These are phyloP conservation scores for Hoplodrina blanda DNA, from an alignment of 2,888 invertebrate genomes.

Conservation along the genomic window DNA sequence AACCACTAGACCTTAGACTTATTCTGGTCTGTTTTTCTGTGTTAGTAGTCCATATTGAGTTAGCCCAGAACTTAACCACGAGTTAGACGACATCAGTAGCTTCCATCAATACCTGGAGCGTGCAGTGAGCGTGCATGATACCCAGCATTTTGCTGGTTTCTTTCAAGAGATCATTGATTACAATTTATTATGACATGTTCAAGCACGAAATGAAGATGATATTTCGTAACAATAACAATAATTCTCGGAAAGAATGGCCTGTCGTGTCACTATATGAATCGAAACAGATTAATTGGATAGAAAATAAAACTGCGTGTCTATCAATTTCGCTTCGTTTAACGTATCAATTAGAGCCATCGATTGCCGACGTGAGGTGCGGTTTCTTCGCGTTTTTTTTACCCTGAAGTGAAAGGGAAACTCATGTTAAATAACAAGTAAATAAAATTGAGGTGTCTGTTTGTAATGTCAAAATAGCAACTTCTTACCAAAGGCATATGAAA, in stretches of 20 bases:
- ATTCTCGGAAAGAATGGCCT: slow-evolving; percentile 50
- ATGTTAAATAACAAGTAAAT: slow-evolving; percentile 43
- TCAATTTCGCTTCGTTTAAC: slow-evolving; percentile 68
- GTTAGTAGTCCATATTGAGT: background rate
- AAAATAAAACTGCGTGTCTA: slow-evolving; percentile 73
- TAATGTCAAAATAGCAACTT: no score
- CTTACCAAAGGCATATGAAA: no score
- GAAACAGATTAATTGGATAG: slow-evolving; percentile 65
- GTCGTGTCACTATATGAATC: slow-evolving; percentile 52
- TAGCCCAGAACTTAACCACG: background rate
- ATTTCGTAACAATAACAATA: slow-evolving; percentile 30
- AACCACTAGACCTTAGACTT: no score
- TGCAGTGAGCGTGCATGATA: background rate
- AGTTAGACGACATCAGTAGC: background rate
- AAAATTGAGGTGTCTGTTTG: no score
- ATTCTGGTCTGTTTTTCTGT: no score
- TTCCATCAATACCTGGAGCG: no score
- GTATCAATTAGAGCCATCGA: slow-evolving; percentile 70
- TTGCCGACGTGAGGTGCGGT: slow-evolving; percentile 57
- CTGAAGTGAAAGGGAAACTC: slow-evolving; percentile 63
- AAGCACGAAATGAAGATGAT: slow-evolving; percentile 19
- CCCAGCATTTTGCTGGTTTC: slow-evolving; percentile 6
- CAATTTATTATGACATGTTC: slow-evolving; percentile 21
- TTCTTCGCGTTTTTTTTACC: slow-evolving; percentile 47
- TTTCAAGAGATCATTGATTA: slow-evolving; percentile 13